A percentile compares a stretch with the other conserved stretches of the same genome.
Conservation (phyloP, 2,888 invertebrate species). For the Venusia cambrica region DNA sequence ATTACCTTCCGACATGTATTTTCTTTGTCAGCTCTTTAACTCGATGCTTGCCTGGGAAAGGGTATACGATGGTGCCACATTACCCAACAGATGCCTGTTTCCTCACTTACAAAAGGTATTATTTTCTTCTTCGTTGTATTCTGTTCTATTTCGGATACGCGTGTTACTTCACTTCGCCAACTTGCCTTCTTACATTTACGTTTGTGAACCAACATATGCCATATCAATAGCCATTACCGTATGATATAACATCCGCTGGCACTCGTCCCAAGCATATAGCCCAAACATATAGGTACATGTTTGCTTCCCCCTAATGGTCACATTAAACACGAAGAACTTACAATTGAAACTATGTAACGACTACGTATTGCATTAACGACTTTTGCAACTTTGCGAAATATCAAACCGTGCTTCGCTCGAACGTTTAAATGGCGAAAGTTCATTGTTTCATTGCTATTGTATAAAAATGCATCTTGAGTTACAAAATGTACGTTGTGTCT, state of each 20-base stretch:
- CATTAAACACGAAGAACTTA: constrained; percentile 37
- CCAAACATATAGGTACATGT: constrained; percentile 33
- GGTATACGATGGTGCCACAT: no score
- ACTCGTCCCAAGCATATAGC: constrained; percentile 25
- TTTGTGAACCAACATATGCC: neutral
- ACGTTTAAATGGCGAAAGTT: constrained; percentile 54
- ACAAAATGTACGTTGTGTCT: constrained; percentile 23
- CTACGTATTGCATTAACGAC: constrained; percentile 42
- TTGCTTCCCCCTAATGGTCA: constrained; percentile 33
- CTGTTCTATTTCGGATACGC: no score
- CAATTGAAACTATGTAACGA: constrained; percentile 36
- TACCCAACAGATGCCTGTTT: no score
- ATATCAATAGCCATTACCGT: constrained; percentile 8
- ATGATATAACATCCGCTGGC: constrained; percentile 21
- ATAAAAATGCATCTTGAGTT: constrained; percentile 39
- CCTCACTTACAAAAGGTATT: no score
- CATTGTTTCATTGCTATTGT: constrained; percentile 37
- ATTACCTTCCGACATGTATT: no score
- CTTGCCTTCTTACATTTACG: no score
- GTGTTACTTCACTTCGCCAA: no score
- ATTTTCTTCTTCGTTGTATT: no score
- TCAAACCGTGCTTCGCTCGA: constrained; percentile 42
- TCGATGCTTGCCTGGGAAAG: no score
- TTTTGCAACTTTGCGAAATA: constrained; percentile 46
- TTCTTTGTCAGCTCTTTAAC: no score